These are phyloP conservation scores for Cremastinae sp. DNA, from an alignment of 2,888 invertebrate species.

Conservation along the genomic window DNA sequence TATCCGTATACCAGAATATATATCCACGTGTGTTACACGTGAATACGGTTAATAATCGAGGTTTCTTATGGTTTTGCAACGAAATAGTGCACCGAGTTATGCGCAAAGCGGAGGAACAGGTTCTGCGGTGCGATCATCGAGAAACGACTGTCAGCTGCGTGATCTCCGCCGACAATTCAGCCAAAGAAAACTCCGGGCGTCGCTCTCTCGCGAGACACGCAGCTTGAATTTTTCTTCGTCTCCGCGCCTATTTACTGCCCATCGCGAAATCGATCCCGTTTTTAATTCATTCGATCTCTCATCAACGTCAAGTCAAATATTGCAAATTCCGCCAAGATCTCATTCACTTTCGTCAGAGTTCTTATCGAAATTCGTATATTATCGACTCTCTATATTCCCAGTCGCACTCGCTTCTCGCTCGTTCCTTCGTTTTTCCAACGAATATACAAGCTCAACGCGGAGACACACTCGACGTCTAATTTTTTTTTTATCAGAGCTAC, in stretches of 20 bases:
- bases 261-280: slow-evolving; percentile 13
- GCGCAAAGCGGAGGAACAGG: slow-evolving; percentile 35
- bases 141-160: slow-evolving; percentile 8
- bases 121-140: slow-evolving; percentile 39
- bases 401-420: too few species aligned
- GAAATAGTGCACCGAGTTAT: slow-evolving; percentile 31
- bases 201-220: slow-evolving; percentile 6
- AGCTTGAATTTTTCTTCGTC: slow-evolving; percentile 39
- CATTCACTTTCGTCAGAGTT: background rate
- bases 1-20: slow-evolving; percentile 16
- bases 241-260: slow-evolving; percentile 18
- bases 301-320: background rate
- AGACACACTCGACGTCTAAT: too few species aligned
- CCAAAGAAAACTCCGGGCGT: slow-evolving; percentile 37
- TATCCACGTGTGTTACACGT: background rate
- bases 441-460: too few species aligned
- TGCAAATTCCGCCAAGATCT: background rate
- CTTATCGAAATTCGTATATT: too few species aligned
- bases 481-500: too few species aligned
- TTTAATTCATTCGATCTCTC: slow-evolving; percentile 8
- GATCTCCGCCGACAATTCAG: slow-evolving; percentile 34
- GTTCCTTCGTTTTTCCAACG: too few species aligned
- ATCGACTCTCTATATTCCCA: too few species aligned
- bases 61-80: slow-evolving; percentile 47
- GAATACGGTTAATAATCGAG: slow-evolving; percentile 33